phyloP scores from a whole-genome alignment of 2,797 vertebrate species.

The Labroides dimidiatus region DNA sequence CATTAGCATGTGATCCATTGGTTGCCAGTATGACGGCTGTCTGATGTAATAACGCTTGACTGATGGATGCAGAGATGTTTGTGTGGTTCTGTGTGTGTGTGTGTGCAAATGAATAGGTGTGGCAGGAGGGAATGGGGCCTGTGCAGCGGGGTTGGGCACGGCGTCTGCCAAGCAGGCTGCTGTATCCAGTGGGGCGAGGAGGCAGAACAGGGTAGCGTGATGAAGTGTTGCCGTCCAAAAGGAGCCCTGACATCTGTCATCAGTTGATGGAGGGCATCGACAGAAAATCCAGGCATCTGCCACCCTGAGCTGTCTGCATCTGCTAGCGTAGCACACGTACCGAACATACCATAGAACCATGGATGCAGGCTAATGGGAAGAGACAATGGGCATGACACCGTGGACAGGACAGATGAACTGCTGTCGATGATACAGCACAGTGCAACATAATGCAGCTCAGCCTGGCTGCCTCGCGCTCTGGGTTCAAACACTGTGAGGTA shows the following conservation, averaged over 20 bases:
- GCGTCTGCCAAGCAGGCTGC: slow-evolving; percentile 76
- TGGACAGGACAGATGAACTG: slow-evolving; percentile 76
- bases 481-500: slow-evolving; percentile 36
- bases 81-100: slow-evolving; percentile 10
- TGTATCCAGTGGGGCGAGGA: slow-evolving; percentile 73
- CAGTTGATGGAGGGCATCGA: slow-evolving; percentile 84
- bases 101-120: slow-evolving; percentile 65
- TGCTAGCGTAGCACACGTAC: slow-evolving; percentile 64
- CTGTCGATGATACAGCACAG: slow-evolving; percentile 54
- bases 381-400: slow-evolving; percentile 79
- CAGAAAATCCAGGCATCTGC: slow-evolving; percentile 84
- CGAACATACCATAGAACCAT: slow-evolving; percentile 40
- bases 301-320: slow-evolving; percentile 77
- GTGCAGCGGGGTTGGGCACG: slow-evolving; percentile 58
- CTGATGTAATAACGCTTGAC: slow-evolving; percentile 85
- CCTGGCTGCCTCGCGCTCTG: slow-evolving; percentile 24
- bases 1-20: slow-evolving; percentile 86
- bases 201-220: slow-evolving; percentile 76
- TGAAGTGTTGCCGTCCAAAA: slow-evolving; percentile 83
- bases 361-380: slow-evolving; percentile 81
- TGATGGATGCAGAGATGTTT: slow-evolving; percentile 77
- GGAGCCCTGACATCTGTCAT: slow-evolving; percentile 88
- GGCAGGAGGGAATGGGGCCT: slow-evolving; percentile 57
- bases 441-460: slow-evolving; percentile 49
- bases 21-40: slow-evolving; percentile 84